These are phyloP conservation scores for Mirza zaza DNA, from an alignment of 2,113 vertebrate species.

Conservation along the genomic window DNA sequence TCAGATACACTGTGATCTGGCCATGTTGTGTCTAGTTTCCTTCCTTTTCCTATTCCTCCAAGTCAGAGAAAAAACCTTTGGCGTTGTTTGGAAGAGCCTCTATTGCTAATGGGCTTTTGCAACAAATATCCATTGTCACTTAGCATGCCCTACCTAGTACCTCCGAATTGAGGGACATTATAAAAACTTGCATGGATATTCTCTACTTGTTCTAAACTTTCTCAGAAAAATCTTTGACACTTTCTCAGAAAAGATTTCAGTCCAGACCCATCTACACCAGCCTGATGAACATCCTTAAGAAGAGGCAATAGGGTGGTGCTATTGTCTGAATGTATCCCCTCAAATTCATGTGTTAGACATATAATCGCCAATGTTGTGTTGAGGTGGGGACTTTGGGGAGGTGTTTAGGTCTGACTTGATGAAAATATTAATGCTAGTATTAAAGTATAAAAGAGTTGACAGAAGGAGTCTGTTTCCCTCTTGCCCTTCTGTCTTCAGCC, in stretches of 20 bases:
- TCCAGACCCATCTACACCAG: not conserved
- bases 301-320: not conserved
- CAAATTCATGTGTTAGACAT: not conserved
- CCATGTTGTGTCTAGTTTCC: too few relatives aligned
- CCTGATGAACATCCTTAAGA: not conserved
- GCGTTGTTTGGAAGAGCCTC: too few relatives aligned
- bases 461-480: not conserved
- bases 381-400: not conserved
- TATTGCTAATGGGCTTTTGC: not conserved
- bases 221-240: not conserved
- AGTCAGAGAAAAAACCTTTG: too few relatives aligned
- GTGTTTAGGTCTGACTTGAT: not conserved
- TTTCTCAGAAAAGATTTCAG: not conserved
- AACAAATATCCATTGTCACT: not conserved
- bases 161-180: not conserved
- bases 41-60: too few relatives aligned
- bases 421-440: not conserved
- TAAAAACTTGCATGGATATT: not conserved
- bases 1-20: too few relatives aligned
- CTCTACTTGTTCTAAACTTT: not conserved
- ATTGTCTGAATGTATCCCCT: not conserved
- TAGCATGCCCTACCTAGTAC: not conserved
- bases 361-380: not conserved
- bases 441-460: not conserved
- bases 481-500: not conserved